Evolutionary conservation across 37 sponge, comb jelly and placozoan genomes (phyloP).

Genomic region (Halichondria panicea): DNA sequence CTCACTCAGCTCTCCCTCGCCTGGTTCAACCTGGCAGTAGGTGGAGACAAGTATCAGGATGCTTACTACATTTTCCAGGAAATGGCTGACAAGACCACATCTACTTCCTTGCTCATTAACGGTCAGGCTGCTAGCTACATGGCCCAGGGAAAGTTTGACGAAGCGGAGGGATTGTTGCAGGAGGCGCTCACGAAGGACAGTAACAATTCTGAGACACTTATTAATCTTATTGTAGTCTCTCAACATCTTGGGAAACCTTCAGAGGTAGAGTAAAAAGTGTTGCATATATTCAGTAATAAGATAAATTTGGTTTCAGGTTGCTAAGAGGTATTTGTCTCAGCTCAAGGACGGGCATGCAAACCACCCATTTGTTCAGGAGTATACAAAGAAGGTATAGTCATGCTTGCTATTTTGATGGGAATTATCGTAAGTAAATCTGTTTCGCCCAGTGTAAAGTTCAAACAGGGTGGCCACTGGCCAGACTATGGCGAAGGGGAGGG

Average conservation of each 20-base stretch:
- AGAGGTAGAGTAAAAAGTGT: too few relatives aligned
- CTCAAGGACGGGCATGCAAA: conserved; percentile 87
- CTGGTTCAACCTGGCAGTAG: conserved; percentile 91
- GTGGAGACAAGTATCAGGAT: conserved; percentile 93
- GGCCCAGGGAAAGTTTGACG: conserved; percentile 91
- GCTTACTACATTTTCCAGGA: conserved; percentile 98
- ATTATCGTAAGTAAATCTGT: too few relatives aligned
- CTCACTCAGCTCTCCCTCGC: conserved; percentile 93
- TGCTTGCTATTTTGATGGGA: too few relatives aligned
- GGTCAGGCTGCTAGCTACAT: conserved; percentile 91
- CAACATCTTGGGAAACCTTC: conserved; percentile 88
- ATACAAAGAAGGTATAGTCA: conserved; percentile 62
- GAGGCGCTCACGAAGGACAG: conserved; percentile 98
- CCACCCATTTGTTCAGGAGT: conserved; percentile 78
- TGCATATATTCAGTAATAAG: background rate
- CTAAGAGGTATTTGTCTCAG: conserved; percentile 85
- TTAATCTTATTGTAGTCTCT: conserved; percentile 90
- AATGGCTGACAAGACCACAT: conserved; percentile 89
- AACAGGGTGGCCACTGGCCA: too few relatives aligned
- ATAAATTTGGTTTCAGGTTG: conserved; percentile 39
- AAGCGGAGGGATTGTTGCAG: conserved; percentile 88
- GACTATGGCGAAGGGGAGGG: too few relatives aligned
- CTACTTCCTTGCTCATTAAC: conserved; percentile 94
- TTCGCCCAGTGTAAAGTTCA: too few relatives aligned
- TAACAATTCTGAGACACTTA: conserved; percentile 90